A percentile compares a stretch with the other conserved stretches of the same genome.
phyloP scores from a whole-genome alignment of 2,113 vertebrate genomes.

The Strix uralensis region DNA sequence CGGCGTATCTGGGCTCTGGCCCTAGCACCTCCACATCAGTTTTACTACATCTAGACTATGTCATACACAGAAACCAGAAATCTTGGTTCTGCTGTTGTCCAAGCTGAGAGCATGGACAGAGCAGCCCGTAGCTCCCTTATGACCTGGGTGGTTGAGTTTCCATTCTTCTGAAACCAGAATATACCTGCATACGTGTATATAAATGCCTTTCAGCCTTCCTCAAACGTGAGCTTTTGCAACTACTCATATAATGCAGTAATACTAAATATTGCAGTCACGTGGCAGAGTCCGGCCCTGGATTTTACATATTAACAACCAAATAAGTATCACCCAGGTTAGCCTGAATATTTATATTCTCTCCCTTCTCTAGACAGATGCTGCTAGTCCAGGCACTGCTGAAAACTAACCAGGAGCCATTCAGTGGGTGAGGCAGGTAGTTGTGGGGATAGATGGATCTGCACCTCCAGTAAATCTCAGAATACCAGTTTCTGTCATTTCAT shows the following conservation, averaged over 20 bases:
- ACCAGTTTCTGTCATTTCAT: neutral
- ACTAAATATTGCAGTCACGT: neutral
- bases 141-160: neutral
- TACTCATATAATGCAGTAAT: neutral
- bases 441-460: neutral
- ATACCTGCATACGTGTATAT: fast-evolving
- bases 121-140: neutral
- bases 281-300: neutral
- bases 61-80: neutral
- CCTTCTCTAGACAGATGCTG: neutral
- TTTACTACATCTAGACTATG: neutral
- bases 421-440: fast-evolving
- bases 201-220: neutral
- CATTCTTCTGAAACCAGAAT: neutral
- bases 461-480: neutral
- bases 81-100: neutral
- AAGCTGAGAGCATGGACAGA: neutral
- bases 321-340: neutral
- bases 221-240: neutral
- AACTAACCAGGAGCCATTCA: neutral
- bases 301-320: neutral
- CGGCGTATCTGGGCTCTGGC: neutral
- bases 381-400: neutral
- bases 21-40: neutral
- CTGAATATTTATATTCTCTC: neutral